Evolutionary conservation across 2,113 vertebrate species (phyloP).

Genomic region (Sphaerodactylus townsendi): DNA sequence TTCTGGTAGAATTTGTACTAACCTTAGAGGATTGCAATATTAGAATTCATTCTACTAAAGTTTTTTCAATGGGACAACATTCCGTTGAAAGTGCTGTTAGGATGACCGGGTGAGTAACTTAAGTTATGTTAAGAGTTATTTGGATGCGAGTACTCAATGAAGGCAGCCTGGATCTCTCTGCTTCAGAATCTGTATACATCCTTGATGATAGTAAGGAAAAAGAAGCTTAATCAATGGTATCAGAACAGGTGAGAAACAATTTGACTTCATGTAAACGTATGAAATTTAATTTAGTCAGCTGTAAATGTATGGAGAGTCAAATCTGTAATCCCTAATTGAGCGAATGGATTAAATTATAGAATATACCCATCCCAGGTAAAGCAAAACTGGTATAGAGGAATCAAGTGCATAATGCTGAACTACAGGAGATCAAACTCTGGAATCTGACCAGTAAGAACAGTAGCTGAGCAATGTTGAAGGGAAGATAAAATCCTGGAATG

Average conservation of each 20-base stretch:
- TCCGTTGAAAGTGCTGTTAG: too few relatives aligned
- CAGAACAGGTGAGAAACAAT: not conserved
- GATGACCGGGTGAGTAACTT: too few relatives aligned
- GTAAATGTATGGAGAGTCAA: not conserved
- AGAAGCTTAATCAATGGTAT: not conserved
- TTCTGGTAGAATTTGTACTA: too few relatives aligned
- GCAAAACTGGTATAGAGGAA: not conserved
- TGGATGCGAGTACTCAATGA: conserved; percentile 5
- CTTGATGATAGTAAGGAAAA: conserved; percentile 24
- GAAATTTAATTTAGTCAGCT: not conserved
- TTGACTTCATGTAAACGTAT: not conserved
- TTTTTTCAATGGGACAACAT: too few relatives aligned
- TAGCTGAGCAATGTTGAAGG: not conserved
- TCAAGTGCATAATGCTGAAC: not conserved
- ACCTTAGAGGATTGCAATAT: too few relatives aligned
- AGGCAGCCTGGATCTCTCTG: not conserved
- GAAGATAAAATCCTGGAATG: conserved; percentile 5
- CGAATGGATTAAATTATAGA: not conserved
- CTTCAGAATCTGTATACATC: conserved; percentile 13
- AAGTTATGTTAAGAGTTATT: not conserved
- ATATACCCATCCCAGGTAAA: not conserved
- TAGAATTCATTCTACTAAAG: too few relatives aligned
- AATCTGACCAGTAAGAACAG: not conserved
- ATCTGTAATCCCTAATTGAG: not conserved
- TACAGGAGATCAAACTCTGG: not conserved